Conservation (phyloP, 2,888 invertebrate species). For the Philereme vetulata region DNA sequence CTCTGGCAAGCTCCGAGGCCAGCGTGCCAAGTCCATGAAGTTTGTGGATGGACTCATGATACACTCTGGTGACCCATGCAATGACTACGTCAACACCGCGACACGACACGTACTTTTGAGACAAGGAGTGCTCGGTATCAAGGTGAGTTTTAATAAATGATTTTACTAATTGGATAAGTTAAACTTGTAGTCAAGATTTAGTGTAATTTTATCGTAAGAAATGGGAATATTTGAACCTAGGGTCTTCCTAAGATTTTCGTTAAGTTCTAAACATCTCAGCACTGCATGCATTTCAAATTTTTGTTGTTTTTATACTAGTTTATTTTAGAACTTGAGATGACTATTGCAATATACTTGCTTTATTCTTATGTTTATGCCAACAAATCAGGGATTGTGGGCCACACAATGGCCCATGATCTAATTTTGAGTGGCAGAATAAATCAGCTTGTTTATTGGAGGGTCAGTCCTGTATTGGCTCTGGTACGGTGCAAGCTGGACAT, state of each 20-base stretch:
- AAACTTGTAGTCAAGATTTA: too few species aligned
- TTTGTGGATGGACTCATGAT: constrained; percentile 99
- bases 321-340: too few species aligned
- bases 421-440: constrained; percentile 72
- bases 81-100: constrained; percentile 99
- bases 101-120: constrained; percentile 98
- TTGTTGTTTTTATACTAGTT: too few species aligned
- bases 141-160: constrained; percentile 80
- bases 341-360: too few species aligned
- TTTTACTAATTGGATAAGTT: too few species aligned
- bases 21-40: constrained; percentile 99
- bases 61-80: constrained; percentile 99
- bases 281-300: too few species aligned
- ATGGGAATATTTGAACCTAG: too few species aligned
- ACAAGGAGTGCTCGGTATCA: constrained; percentile 91
- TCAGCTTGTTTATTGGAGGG: constrained; percentile 75
- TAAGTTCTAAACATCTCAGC: too few species aligned
- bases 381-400: constrained; percentile 73
- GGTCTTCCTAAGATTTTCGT: too few species aligned
- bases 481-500: constrained; percentile 74
- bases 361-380: constrained; percentile 49
- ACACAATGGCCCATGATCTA: constrained; percentile 64
- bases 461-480: constrained; percentile 67
- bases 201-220: too few species aligned
- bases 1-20: constrained; percentile 98